Evolutionary conservation across 2,888 invertebrate species (phyloP).

Genomic region (Acleris sparsana): DNA sequence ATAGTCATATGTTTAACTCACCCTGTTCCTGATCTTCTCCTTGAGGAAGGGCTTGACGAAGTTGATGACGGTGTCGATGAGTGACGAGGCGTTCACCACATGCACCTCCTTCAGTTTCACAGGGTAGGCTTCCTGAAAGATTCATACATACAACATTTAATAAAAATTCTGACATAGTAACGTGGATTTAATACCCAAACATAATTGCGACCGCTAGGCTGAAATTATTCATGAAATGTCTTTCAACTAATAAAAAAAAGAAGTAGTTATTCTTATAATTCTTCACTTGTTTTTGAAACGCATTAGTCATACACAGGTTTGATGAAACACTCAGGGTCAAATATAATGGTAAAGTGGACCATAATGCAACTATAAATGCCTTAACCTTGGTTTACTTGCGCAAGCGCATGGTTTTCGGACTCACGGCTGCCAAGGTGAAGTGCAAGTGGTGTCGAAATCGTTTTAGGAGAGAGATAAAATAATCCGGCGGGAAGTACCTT

Average conservation of each 20-base stretch:
- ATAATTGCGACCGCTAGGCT: no score
- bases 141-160: not conserved
- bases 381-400: constrained; percentile 2
- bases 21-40: constrained; percentile 91
- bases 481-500: no score
- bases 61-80: constrained; percentile 90
- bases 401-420: not conserved
- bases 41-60: constrained; percentile 92
- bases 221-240: no score
- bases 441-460: not conserved
- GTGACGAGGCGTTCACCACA: constrained; percentile 89
- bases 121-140: constrained; percentile 89
- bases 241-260: no score
- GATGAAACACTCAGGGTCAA: not conserved
- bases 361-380: not conserved
- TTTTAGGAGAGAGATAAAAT: no score
- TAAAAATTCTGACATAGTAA: no score
- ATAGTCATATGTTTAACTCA: constrained; percentile 50
- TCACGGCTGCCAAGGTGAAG: not conserved
- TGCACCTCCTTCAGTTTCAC: constrained; percentile 93
- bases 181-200: no score
- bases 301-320: not conserved
- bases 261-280: no score
- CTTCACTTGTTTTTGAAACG: not conserved
- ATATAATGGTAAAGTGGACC: not conserved